Evolutionary conservation across 1,140 invertebrate species (phyloP), one percentile per base, ranked within the genome.

Genomic region (Ridgeia piscesae): DNA sequence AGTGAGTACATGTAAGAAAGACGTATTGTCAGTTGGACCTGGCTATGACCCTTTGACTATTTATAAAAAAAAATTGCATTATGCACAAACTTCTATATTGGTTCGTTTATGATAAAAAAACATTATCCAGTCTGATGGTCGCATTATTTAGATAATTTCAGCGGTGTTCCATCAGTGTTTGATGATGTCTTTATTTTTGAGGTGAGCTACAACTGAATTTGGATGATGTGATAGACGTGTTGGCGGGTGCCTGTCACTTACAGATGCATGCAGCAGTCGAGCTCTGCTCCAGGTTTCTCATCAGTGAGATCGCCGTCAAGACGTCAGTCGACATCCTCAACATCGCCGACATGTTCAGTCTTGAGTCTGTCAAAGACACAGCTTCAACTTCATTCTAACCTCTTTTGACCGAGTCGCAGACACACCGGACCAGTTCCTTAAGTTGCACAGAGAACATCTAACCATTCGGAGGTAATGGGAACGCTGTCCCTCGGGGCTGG

Each of bases 241-340:
- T 91, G 34, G 34, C 91, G 33, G 91, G 34, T 21, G 91, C 91
- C 91, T 42, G 91, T 48, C 91, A 91, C 48, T 31, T 91, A 33
- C 91, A 91, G 48, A 91, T 91, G 91, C 34, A 35, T 27, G n/a
- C 34, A 42, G 91, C 91, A 34, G 34, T 91, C 17, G 91, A 91
- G 42, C 91, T 91, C 0, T 91, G 34, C 34, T 91, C 34, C 33
- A 48, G 48, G 14, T 91, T 91, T n/a, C 33, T 91, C 42, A 17
- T 91, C 34, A 42, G 35, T 35, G 91, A 91, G 48, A 34, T 91
- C 48, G 33, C 11, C 33, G 33, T 33, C 27, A 35, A 48, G 34
- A 91, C 91, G 11, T 91, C 21, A 2, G 91, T 91, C 33, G 91
- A 91, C 48, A 48, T 91, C 48, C 48, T 91, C 34, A 91, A 91